Evolutionary conservation across 2,888 invertebrate genomes (phyloP).

Genomic region (Chrysolina oricalcia): DNA sequence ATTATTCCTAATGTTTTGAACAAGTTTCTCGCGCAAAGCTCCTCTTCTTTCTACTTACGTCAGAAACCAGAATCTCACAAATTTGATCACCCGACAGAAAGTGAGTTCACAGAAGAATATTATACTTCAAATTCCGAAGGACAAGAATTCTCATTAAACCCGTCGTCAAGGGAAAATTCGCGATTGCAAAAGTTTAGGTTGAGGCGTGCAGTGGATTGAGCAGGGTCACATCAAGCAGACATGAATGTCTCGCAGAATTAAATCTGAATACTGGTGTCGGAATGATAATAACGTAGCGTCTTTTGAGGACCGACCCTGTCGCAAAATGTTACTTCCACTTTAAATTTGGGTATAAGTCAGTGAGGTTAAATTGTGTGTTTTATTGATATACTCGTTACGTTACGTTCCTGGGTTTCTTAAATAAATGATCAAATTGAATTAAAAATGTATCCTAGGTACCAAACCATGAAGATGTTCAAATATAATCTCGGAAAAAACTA

Average conservation of each 20-base stretch:
- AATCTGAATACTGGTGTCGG: slow-evolving; percentile 9
- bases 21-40: not conserved
- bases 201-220: slow-evolving; percentile 21
- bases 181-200: slow-evolving; percentile 29
- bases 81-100: slow-evolving; percentile 17
- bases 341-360: not conserved
- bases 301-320: not conserved
- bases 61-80: not conserved
- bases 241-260: slow-evolving; percentile 22
- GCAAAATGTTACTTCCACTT: too few species aligned
- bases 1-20: not conserved
- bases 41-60: not conserved
- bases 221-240: slow-evolving; percentile 12
- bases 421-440: too few species aligned
- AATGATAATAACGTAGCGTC: not conserved
- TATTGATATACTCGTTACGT: not conserved
- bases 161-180: slow-evolving; percentile 21
- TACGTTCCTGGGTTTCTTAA: too few species aligned
- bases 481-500: too few species aligned
- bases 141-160: slow-evolving; percentile 30
- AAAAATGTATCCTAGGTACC: too few species aligned
- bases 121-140: slow-evolving; percentile 25
- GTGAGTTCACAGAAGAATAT: slow-evolving; percentile 17
- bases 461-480: too few species aligned
- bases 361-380: not conserved